Evolutionary conservation across 2,888 invertebrate genomes (phyloP).

Genomic region (Odontocolon sp.): DNA sequence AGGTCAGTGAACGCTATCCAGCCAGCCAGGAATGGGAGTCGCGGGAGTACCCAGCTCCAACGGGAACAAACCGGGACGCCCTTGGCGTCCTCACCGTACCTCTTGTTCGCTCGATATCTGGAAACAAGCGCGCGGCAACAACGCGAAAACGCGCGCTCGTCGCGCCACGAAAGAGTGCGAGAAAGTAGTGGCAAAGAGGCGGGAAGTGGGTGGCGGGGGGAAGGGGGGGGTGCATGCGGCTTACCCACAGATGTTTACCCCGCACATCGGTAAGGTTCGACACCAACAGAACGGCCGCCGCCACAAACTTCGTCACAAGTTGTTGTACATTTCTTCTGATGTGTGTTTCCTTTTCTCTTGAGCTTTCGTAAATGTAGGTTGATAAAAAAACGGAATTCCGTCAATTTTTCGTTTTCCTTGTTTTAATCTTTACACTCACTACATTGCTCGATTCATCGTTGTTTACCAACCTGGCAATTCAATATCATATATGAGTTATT

Average conservation of each 20-base stretch:
- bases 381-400: no score
- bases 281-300: no score
- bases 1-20: constrained; percentile 76
- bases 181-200: constrained; percentile 21
- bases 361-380: no score
- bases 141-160: constrained; percentile 20
- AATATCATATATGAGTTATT: no score
- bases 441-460: no score
- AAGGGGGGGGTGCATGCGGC: constrained; percentile 22
- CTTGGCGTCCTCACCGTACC: constrained; percentile 62
- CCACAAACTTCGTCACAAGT: no score
- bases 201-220: constrained; percentile 6
- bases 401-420: no score
- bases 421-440: no score
- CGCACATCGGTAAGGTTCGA: no score
- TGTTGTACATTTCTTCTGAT: no score
- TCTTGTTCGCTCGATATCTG: constrained; percentile 77
- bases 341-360: no score
- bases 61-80: constrained; percentile 65
- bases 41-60: constrained; percentile 54
- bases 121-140: constrained; percentile 54
- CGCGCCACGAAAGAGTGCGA: constrained; percentile 2
- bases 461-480: no score
- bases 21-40: constrained; percentile 61
- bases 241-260: constrained; percentile 1